Evolutionary conservation across 2,113 vertebrate species (phyloP).

Genomic region (Syngnathoides biaculeatus): DNA sequence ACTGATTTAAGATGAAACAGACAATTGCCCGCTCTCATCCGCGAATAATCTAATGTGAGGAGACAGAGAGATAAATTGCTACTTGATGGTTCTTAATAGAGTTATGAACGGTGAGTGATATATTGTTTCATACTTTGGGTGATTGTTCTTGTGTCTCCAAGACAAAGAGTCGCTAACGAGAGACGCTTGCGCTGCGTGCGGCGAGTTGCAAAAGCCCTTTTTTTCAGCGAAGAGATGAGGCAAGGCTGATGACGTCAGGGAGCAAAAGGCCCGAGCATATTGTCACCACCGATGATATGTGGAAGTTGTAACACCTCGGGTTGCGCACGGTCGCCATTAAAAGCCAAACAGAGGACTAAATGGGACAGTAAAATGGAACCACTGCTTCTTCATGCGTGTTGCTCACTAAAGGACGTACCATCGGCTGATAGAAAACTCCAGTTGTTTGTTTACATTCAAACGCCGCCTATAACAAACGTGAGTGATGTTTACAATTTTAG

Average conservation of each 20-base stretch:
- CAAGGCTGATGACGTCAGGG: slow-evolving; percentile 29
- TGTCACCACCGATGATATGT: slow-evolving; percentile 30
- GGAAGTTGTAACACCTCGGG: slow-evolving; percentile 39
- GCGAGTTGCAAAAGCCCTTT: slow-evolving; percentile 18
- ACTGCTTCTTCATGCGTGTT: too few relatives aligned
- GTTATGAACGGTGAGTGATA: slow-evolving; percentile 12
- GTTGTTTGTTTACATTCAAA: too few relatives aligned
- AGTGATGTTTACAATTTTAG: too few relatives aligned
- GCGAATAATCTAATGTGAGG: slow-evolving; percentile 24
- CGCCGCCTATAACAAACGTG: too few relatives aligned
- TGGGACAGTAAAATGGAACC: too few relatives aligned
- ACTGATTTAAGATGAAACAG: slow-evolving; percentile 27
- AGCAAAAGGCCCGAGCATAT: slow-evolving; percentile 18
- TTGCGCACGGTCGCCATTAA: not conserved
- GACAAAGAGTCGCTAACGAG: not conserved
- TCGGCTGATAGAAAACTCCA: too few relatives aligned
- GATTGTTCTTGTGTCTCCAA: not conserved
- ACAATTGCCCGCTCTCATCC: slow-evolving; percentile 32
- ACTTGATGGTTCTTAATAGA: slow-evolving; percentile 27
- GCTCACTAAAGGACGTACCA: too few relatives aligned
- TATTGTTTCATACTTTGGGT: slow-evolving; percentile 19
- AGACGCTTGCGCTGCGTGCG: not conserved
- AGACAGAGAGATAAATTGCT: slow-evolving; percentile 23
- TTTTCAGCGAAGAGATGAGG: slow-evolving; percentile 26
- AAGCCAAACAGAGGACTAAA: not conserved